A percentile compares a stretch with the other conserved stretches of the same genome.
Evolutionary conservation across 2,797 vertebrate genomes (phyloP).

Genomic region (Synaphobranchus kaupii): DNA sequence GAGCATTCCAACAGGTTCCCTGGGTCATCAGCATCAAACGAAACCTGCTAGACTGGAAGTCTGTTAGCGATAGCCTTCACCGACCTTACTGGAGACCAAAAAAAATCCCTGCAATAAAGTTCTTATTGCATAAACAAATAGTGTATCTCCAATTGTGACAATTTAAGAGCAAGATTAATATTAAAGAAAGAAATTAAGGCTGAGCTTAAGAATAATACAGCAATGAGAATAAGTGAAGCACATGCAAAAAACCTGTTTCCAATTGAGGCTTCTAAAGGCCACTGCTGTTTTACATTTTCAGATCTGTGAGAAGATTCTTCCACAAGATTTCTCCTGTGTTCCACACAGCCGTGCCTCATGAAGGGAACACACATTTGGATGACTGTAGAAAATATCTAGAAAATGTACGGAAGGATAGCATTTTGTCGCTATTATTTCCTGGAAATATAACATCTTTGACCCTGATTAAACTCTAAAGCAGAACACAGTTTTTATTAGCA

Average conservation of each 20-base stretch:
- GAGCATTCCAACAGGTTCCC: neutral
- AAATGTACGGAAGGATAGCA: neutral
- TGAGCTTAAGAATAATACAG: conserved; percentile 21
- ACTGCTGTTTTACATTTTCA: conserved; percentile 56
- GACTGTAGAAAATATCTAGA: conserved; percentile 45
- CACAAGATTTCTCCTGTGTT: conserved; percentile 32
- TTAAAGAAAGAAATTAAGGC: conserved; percentile 14
- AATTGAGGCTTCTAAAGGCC: conserved; percentile 43
- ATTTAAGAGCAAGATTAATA: conserved; percentile 26
- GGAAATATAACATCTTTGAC: conserved; percentile 36
- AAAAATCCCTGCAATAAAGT: neutral
- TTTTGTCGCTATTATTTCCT: neutral
- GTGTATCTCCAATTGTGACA: neutral
- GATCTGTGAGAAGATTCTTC: conserved; percentile 44
- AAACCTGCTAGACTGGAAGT: neutral
- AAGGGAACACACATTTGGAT: conserved; percentile 46
- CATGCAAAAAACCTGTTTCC: conserved; percentile 42
- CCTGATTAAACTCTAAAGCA: neutral
- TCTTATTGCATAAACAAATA: neutral
- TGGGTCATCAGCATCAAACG: neutral
- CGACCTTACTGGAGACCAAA: neutral
- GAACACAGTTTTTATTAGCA: too few species aligned
- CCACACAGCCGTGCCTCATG: conserved; percentile 40
- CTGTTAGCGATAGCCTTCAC: neutral
- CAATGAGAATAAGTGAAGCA: conserved; percentile 35